Base-by-base conservation (phyloP, 2,113 vertebrate genomes). In the Eudyptes chrysolophus region DNA sequence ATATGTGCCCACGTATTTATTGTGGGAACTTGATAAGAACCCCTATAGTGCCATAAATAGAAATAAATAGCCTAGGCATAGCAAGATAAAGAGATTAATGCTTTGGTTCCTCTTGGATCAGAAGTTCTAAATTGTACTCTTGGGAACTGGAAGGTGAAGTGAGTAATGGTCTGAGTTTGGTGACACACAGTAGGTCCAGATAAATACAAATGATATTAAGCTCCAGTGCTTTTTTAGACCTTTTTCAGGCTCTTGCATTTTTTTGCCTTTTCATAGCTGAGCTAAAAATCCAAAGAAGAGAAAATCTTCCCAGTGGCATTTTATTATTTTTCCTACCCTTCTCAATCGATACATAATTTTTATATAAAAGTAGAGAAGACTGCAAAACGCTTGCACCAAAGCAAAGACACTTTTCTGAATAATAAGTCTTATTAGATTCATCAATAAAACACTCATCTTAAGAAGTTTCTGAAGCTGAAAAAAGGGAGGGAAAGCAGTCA, bases 1-100 rank as follows among this genome's bases (percentile, higher is more conserved):
- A 16, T 32, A 29, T 21, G 3, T 3, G 5, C 24, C 21, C 19
- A n/a, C 0, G 1, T 61, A 60, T 55, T 54, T 94, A 68, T 85
- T 82, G 52, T 92, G 75, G 24, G 5, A 78, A 89, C 46, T 82
- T 87, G 54, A 61, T 44, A 70, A 85, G 40, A 79, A 89, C 10
- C 24, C 80, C 40, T 87, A 15, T 54, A 97, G 94, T 64, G 26
- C 48, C 58, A 74, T 87, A 92, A 72, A 26, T 94, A 80, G 32
- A 55, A 84, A 95, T 25, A 92, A 76, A 84, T 7, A 42, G 1
- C 3, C 17, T 42, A 44, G 4, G 3, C 16, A 60, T 18, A 85
- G 2, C 11, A 79, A 79, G 34, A 70, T 51, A 72, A 48, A 68
- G 20, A 52, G 3, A 69, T 58, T 54, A 86, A 72, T 83, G 70